Evolutionary conservation across 2,113 vertebrate genomes (phyloP).

Genomic region (Lepisosteus osseus): DNA sequence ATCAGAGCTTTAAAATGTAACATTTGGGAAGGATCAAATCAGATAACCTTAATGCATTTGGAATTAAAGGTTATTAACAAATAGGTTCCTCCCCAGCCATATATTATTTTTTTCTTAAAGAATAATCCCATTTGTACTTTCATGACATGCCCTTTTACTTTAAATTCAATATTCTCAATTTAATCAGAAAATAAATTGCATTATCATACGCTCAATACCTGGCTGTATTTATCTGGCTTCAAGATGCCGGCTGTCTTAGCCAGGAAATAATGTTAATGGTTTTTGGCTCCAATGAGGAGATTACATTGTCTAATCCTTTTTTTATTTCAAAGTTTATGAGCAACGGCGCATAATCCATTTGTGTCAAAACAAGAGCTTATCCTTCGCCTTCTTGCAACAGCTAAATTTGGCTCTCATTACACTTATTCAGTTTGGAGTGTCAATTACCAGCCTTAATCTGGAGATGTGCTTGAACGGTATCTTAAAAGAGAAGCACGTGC

Average conservation of each 20-base stretch:
- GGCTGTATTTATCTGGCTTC: background rate
- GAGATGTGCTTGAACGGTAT: background rate
- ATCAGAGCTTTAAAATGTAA: background rate
- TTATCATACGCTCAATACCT: slow-evolving; percentile 10
- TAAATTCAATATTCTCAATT: slow-evolving; percentile 6
- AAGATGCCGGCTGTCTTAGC: background rate
- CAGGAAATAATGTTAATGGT: slow-evolving; percentile 6
- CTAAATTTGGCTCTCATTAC: slow-evolving; percentile 6
- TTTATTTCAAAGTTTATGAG: slow-evolving; percentile 12
- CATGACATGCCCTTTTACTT: slow-evolving; percentile 5
- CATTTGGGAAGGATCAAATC: background rate
- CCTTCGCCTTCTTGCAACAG: background rate
- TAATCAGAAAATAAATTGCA: slow-evolving; percentile 13
- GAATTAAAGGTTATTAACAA: slow-evolving; percentile 1
- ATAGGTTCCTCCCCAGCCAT: background rate
- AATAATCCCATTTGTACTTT: slow-evolving; percentile 12
- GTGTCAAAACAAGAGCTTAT: slow-evolving; percentile 11
- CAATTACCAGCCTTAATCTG: slow-evolving; percentile 6
- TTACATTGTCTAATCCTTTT: slow-evolving; percentile 13
- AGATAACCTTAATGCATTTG: background rate
- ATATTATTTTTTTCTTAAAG: background rate
- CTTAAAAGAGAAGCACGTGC: background rate
- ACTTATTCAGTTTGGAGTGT: background rate
- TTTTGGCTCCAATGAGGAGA: slow-evolving; percentile 11
- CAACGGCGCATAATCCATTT: slow-evolving; percentile 1